Percentiles rank a stretch among this genome's conserved stretches.
Evolutionary conservation across 2,113 vertebrate genomes (phyloP).

Genomic region (Oryzias celebensis): DNA sequence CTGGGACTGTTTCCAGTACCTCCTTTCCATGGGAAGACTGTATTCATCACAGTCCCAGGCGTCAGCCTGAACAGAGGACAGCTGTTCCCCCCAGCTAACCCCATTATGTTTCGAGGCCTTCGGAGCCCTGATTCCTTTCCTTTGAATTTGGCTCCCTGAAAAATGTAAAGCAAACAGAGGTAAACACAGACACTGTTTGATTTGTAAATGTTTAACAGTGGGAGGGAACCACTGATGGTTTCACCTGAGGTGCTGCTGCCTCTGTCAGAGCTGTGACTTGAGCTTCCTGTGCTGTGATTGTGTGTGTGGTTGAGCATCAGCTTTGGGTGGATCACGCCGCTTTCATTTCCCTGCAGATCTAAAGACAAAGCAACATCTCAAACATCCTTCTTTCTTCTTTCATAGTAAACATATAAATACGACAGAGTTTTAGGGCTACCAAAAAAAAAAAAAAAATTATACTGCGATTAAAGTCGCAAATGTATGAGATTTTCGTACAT

Average conservation of each 20-base stretch:
- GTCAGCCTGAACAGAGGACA: constrained; percentile 83
- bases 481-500: no score
- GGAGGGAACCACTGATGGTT: constrained; percentile 3
- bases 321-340: constrained; percentile 73
- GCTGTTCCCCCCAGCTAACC: constrained; percentile 87
- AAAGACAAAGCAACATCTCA: constrained; percentile 10
- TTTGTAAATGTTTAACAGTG: constrained; percentile 19
- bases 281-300: constrained; percentile 88
- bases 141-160: constrained; percentile 91
- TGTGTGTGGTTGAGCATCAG: constrained; percentile 84
- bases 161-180: constrained; percentile 22
- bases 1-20: constrained; percentile 64
- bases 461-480: no score
- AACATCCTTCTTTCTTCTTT: not conserved
- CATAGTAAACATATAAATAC: no score
- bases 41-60: constrained; percentile 87
- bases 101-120: constrained; percentile 87
- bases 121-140: constrained; percentile 83
- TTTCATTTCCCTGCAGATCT: constrained; percentile 81
- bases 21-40: constrained; percentile 82
- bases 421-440: no score
- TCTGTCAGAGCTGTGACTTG: constrained; percentile 91
- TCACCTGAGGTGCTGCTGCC: constrained; percentile 91
- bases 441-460: no score
- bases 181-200: constrained; percentile 21